Evolutionary conservation across 2,113 vertebrate species (phyloP).

Genomic region (Rutilus rutilus): DNA sequence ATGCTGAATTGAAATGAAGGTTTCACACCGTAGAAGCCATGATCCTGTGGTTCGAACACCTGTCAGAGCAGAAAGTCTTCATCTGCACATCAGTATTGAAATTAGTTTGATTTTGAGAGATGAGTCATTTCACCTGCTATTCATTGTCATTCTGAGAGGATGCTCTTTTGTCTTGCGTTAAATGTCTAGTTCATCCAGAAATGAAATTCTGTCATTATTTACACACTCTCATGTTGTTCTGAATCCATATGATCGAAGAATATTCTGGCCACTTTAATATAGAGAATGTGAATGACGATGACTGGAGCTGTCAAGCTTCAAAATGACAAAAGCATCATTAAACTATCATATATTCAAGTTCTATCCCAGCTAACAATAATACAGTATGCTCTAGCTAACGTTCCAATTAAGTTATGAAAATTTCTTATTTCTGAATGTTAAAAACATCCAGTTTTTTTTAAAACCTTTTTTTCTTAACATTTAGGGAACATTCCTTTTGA

Average conservation of each 20-base stretch:
- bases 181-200: background rate
- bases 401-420: too few species aligned
- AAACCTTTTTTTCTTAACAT: too few species aligned
- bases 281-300: too few species aligned
- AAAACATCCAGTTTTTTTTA: too few species aligned
- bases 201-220: background rate
- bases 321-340: background rate
- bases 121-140: conserved; percentile 3
- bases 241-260: background rate
- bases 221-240: background rate
- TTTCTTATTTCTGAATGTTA: too few species aligned
- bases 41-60: conserved; percentile 18
- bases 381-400: too few species aligned
- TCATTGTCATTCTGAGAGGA: background rate
- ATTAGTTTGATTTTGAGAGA: conserved; percentile 23
- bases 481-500: too few species aligned
- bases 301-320: background rate
- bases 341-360: background rate
- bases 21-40: background rate
- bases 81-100: background rate
- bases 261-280: background rate
- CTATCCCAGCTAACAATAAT: too few species aligned
- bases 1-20: conserved; percentile 3
- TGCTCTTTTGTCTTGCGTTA: background rate
- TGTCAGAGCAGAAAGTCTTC: conserved; percentile 6